Conservation (phyloP, 2,888 invertebrate genomes). For the Allophyes oxyacanthae region DNA sequence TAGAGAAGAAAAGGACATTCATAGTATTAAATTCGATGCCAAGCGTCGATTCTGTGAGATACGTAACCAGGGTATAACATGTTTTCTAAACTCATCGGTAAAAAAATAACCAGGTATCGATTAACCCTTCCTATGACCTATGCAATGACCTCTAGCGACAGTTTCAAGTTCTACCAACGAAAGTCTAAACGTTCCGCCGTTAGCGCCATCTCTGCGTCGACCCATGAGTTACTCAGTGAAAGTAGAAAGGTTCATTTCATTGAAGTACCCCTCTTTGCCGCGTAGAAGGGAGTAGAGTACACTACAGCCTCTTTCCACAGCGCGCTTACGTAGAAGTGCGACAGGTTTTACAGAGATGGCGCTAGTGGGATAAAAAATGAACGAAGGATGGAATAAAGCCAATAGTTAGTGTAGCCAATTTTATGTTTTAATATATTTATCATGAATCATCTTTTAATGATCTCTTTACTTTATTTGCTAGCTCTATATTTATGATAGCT, state of each 20-base stretch:
- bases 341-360: conserved; percentile 45
- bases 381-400: background rate
- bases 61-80: too few species aligned
- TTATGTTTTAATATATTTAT: background rate
- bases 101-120: too few species aligned
- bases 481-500: too few species aligned
- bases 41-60: too few species aligned
- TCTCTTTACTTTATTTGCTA: too few species aligned
- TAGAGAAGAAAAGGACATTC: too few species aligned
- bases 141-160: conserved; percentile 33
- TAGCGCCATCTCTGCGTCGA: conserved; percentile 47
- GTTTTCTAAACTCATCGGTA: too few species aligned
- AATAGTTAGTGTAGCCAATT: background rate
- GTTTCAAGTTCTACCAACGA: background rate
- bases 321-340: conserved; percentile 21
- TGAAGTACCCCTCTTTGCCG: conserved; percentile 13
- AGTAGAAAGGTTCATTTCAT: conserved; percentile 27
- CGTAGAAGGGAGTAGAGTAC: background rate
- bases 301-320: conserved; percentile 14
- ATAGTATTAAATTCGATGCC: too few species aligned
- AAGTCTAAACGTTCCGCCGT: background rate
- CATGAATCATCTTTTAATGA: too few species aligned
- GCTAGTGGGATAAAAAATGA: conserved; percentile 32
- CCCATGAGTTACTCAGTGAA: conserved; percentile 18
- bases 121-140: background rate